A percentile compares a stretch with the other conserved stretches of the same genome.
Conservation (phyloP, 2,797 vertebrate species). For the Ciconia nigra region DNA sequence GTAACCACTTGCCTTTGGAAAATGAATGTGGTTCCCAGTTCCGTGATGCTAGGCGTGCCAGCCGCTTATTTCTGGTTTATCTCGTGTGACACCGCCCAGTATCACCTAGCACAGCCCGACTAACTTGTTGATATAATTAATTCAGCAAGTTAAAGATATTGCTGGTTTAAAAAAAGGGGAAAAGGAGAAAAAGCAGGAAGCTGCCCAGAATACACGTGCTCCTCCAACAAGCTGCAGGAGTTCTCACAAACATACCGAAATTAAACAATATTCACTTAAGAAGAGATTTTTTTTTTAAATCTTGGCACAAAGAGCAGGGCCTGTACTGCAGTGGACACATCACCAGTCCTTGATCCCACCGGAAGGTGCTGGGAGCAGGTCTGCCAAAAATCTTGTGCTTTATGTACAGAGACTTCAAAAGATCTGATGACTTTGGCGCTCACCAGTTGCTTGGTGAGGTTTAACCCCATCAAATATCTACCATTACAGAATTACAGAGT, state of each 20-base stretch:
- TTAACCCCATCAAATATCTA: not conserved
- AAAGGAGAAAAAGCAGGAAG: not conserved
- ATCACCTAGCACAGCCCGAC: not conserved
- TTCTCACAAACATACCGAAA: not conserved
- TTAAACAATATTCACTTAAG: not conserved
- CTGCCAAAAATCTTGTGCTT: not conserved
- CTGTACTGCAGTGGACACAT: too few relatives aligned
- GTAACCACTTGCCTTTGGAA: not conserved
- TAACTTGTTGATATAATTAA: too few relatives aligned
- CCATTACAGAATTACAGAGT: not conserved
- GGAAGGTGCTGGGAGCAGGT: not conserved
- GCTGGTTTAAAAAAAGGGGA: not conserved
- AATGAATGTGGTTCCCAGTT: not conserved
- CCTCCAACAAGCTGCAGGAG: not conserved
- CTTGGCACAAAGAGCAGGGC: not conserved
- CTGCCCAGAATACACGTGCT: not conserved
- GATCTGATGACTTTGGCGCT: rapidly evolving
- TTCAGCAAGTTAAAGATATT: not conserved
- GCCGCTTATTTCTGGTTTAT: not conserved
- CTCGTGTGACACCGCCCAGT: not conserved
- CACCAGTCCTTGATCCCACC: not conserved
- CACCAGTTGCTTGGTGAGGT: too few relatives aligned
- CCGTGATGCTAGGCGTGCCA: not conserved
- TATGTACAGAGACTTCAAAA: too few relatives aligned
- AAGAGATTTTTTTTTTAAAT: not conserved